Base-by-base conservation (phyloP, 2,797 vertebrate species). In the Peromyscus melanophrys region DNA sequence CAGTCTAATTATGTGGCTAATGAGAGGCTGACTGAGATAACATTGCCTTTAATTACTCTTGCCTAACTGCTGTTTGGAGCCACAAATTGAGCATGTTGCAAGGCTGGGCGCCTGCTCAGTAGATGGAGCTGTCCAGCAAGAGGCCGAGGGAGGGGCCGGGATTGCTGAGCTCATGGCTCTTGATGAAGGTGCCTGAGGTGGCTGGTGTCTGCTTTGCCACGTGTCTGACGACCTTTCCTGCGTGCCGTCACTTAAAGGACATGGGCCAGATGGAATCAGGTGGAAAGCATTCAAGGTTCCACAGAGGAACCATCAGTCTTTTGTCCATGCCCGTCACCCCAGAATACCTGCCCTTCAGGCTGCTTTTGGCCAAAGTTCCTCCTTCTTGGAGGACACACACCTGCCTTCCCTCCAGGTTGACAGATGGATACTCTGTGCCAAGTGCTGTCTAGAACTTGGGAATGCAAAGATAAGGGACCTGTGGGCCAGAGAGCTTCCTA, bases 1-100 rank as follows among this genome's bases (percentile, higher is more conserved):
- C 98, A 98, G 95, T 97, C 98, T 98, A 98, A 98, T 98, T 98
- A 98, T 78, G 65, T 98, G 98, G 97, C 95, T 98, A 98, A 98
- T 98, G 98, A 98, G 98, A 98, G 97, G 93, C 96, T 96, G 92
- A 94, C 96, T 97, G 94, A 95, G 97, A 96, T 98, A 98, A 96
- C 96, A 97, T 97, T 97, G 97, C 92, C 96, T 98, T 98, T 98
- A 98, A 98, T 98, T 98, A 98, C 97, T 98, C 97, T 96, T 96
- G 98, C 95, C 89, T 97, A 97, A 98, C 93, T 98, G 98, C 97
- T 97, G 84, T 97, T 97, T 95, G 88, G 96, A 98, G 89, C 80
- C 94, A 63, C 94, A 82, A 96, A 98, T 96, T 97, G 97, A 98
- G 86, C 69, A 14, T 85, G 94, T 95, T 95, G 94, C 97, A 88